Evolutionary conservation across 2,113 vertebrate species (phyloP).

Genomic region (Oncorhynchus tshawytscha): DNA sequence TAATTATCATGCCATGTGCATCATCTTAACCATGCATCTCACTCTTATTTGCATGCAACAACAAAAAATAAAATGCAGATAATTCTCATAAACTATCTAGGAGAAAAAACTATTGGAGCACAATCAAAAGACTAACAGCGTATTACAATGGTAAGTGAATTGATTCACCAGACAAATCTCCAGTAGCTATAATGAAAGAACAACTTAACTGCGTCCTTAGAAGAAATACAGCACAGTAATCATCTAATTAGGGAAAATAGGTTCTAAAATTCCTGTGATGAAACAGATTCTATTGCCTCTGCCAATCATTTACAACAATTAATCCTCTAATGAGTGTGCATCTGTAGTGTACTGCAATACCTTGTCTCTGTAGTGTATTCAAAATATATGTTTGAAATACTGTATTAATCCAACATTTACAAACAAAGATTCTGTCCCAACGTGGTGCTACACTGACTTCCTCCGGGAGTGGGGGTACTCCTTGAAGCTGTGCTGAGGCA

Average conservation of each 20-base stretch:
- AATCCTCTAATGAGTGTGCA: not conserved
- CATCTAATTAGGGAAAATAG: not conserved
- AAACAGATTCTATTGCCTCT: not conserved
- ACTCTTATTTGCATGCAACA: not conserved
- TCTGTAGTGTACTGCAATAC: slow-evolving; percentile 3
- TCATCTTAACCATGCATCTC: not conserved
- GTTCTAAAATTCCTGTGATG: not conserved
- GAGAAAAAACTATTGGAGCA: not conserved
- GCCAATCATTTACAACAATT: not conserved
- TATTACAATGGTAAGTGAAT: not conserved
- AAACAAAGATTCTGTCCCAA: slow-evolving; percentile 19
- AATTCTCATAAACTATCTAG: not conserved
- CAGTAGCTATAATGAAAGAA: not conserved
- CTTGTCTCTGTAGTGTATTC: not conserved
- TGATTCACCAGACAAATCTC: not conserved
- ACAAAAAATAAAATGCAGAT: not conserved
- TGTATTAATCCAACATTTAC: slow-evolving; percentile 26
- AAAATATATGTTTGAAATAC: slow-evolving; percentile 22
- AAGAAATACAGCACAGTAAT: not conserved
- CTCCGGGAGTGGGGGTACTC: slow-evolving; percentile 72
- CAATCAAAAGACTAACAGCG: not conserved
- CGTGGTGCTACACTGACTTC: slow-evolving; percentile 79
- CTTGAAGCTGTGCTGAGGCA: slow-evolving; percentile 65
- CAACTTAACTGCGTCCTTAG: not conserved
- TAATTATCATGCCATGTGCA: not conserved